Evolutionary conservation across 2,113 vertebrate genomes (phyloP).

Genomic region (Motacilla tschutschensis): DNA sequence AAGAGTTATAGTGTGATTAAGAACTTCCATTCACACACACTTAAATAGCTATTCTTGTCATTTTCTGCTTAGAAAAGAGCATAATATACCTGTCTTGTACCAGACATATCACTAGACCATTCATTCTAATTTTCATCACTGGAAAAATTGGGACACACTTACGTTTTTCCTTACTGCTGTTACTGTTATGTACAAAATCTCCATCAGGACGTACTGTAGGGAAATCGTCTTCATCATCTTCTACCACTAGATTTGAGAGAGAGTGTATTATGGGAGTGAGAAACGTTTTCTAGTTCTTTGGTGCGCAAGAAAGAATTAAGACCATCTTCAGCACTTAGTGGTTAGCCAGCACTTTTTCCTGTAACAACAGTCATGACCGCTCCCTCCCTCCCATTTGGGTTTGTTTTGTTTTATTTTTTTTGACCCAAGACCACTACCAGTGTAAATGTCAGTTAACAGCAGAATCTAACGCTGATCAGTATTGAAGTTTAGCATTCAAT

Average conservation of each 20-base stretch:
- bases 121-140: not conserved
- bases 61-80: not conserved
- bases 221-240: slow-evolving; percentile 95
- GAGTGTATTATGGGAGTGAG: not conserved
- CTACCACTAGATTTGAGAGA: slow-evolving; percentile 81
- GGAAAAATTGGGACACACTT: slow-evolving; percentile 54
- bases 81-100: not conserved
- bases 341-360: not conserved
- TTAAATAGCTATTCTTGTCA: not conserved
- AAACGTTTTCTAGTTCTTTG: not conserved
- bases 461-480: not conserved
- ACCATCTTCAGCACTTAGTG: not conserved
- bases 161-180: slow-evolving; percentile 90
- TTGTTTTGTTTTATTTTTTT: not conserved
- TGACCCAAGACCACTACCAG: not conserved
- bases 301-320: not conserved
- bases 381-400: fast-evolving
- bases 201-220: slow-evolving; percentile 84
- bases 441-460: not conserved
- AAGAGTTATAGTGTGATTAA: not conserved
- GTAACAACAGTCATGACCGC: not conserved
- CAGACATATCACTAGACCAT: not conserved
- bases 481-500: not conserved
- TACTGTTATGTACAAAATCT: slow-evolving; percentile 89
- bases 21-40: not conserved